Evolutionary conservation across 1,140 invertebrate species (phyloP), one percentile per base, ranked within the genome.

Genomic region (Hormaphis cornu): DNA sequence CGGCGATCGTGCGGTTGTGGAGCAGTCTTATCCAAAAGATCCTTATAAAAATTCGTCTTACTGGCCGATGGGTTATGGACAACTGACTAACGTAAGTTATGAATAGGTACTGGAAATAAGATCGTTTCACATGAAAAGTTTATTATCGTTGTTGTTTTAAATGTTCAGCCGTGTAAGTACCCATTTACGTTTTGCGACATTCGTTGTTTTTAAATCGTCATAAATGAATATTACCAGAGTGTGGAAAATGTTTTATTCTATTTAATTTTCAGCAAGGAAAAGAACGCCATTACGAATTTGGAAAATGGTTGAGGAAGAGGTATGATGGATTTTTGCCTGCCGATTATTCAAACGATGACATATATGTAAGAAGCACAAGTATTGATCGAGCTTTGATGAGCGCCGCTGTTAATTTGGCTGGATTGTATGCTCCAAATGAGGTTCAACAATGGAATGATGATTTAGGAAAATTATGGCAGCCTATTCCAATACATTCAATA

Each of bases 321-420:
- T 89, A 88, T 73, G 76, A 79, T 35, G 73, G 79, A 48, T 87
- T 87, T 75, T 75, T 89, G 50, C 83, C 83, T 9, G 75, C 77
- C 22, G 74, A 76, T 35, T 89, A 87, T 74, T 81, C 75, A 73
- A 81, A 83, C 9, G 77, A 84, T 69, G 79, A 86, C 78, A 83
- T 89, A 71, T 81, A 82, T 73, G 81, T 88, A 1, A 83, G 87
- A 74, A 85, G 85, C 53, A 90, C 89, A 7, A 86, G 84, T 53
- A 82, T 85, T 1, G 85, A 90, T 74, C 77, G 91, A 35, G 86
- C 90, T 28, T 85, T 86, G 71, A 92, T 92, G 87, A 95, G 91
- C 77, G 90, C 89, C 0, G 83, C 87, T 75, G 81, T 84, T 35
- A 82, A 94, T 69, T 79, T 95, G 26, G 90, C 92, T 10, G 91